Percentiles rank a stretch among this genome's conserved stretches.
Evolutionary conservation across 1,140 invertebrate species (phyloP).

Genomic region (Trichonephila inaurata): DNA sequence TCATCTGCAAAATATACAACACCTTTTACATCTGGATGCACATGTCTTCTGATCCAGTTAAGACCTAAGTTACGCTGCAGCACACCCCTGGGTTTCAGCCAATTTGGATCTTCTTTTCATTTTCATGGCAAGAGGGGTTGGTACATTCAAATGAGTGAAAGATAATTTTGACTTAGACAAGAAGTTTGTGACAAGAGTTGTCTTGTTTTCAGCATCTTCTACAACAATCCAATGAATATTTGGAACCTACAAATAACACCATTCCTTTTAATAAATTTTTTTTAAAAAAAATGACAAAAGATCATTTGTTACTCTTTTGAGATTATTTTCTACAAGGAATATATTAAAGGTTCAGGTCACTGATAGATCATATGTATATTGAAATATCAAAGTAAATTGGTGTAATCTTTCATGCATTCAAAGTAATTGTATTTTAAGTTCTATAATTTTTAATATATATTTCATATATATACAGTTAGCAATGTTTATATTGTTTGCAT

Average conservation of each 20-base stretch:
- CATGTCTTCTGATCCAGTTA: conserved; percentile 90
- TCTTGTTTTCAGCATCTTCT: conserved; percentile 91
- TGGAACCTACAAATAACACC: conserved; percentile 80
- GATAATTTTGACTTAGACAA: conserved; percentile 86
- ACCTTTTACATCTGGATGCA: conserved; percentile 84
- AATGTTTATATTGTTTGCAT: too few species aligned
- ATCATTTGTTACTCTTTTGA: too few species aligned
- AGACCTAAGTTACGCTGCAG: conserved; percentile 95
- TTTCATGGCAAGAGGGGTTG: conserved; percentile 87
- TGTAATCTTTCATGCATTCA: too few species aligned
- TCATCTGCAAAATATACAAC: conserved; percentile 99
- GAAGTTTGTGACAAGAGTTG: conserved; percentile 89
- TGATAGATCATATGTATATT: too few species aligned
- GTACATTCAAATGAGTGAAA: conserved; percentile 89
- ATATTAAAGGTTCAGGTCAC: too few species aligned
- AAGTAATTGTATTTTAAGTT: too few species aligned
- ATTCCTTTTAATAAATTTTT: too few species aligned
- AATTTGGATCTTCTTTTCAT: conserved; percentile 88
- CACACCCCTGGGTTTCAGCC: conserved; percentile 96
- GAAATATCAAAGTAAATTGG: too few species aligned
- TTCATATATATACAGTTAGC: too few species aligned
- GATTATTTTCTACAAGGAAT: too few species aligned
- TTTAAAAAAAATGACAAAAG: too few species aligned
- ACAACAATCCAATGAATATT: conserved; percentile 98
- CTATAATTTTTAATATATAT: too few species aligned